These are phyloP conservation scores for Oncorhynchus mykiss DNA, from an alignment of 2,113 vertebrate species.

Conservation along the genomic window DNA sequence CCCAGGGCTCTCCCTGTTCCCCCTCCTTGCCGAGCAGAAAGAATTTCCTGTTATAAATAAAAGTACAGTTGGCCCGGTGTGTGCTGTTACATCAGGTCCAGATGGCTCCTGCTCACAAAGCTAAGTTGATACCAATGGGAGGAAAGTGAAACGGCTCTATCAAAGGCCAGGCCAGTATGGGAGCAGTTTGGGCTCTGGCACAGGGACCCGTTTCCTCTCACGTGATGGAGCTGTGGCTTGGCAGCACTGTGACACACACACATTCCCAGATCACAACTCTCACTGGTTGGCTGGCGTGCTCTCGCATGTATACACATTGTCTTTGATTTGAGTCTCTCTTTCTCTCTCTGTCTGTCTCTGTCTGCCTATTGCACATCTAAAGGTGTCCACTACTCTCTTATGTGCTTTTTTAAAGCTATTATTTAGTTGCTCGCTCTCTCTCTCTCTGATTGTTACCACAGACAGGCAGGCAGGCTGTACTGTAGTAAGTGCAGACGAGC, in stretches of 20 bases:
- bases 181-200: constrained; percentile 4
- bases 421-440: no score
- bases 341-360: background rate
- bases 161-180: background rate
- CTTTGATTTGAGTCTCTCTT: no score
- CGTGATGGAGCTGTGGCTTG: background rate
- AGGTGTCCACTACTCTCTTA: background rate
- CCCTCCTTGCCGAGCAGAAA: constrained; percentile 28
- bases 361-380: no score
- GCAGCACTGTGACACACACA: background rate
- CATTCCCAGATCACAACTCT: constrained; percentile 6
- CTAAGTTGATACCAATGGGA: constrained; percentile 27
- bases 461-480: no score
- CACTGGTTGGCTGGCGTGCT: constrained; percentile 7
- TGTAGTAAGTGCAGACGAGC: no score
- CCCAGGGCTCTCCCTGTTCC: background rate
- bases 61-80: constrained; percentile 35
- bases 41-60: constrained; percentile 60
- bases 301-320: background rate
- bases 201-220: background rate
- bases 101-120: constrained; percentile 31
- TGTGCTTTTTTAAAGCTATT: no score
- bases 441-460: background rate
- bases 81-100: constrained; percentile 45
- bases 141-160: constrained; percentile 1